Base-by-base conservation (phyloP, 92 coral and sea anemone genomes). In the Zoanthus gigantus region DNA sequence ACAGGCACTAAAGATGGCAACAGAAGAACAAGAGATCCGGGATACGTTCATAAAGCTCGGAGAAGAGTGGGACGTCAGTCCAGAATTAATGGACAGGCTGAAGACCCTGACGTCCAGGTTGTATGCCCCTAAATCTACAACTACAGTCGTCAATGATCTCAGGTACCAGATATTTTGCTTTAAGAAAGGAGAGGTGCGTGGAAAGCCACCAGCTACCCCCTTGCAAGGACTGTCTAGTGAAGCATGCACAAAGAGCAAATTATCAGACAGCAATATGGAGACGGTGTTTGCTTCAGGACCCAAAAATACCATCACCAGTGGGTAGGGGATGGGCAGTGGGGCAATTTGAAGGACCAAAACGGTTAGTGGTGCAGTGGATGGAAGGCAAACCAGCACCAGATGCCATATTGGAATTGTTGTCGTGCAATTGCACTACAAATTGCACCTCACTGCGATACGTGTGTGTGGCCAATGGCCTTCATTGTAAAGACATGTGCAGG, bases 81-180 rank as follows among this genome's bases (percentile, higher is more conserved):
- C 56, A 50, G 56, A 50, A 50, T 50, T 50, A 50, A 50, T 50
- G 56, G 56, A 50, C 56, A 48, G 69, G 79, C 85, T 90, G 18
- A 87, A 91, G 75, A 50, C 66, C 18, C 88, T 91, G 74, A 88
- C 89, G 32, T 88, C 87, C 89, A 88, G 13, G 56, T 50, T 76
- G 44, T 91, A 87, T 88, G 73, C 87, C 69, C 69, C 18, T 23
- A 63, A 63, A 16, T 16, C 18, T 16, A 16, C 69, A 23, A 63
- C 30, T 63, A 50, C 56, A 50, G 9, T 50, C 12, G 56, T 50
- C 56, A 50, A 50, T 50, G 56, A 50, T 50, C 56, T 50, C 56
- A 50, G 56, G 56, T 50, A 50, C 56, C 56, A 50, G 56, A 50
- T 50, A 50, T 50, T 50, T 50, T 50, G 56, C 56, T 4, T 7